A percentile compares a stretch with the other conserved stretches of the same genome.
phyloP scores from a whole-genome alignment of 2,888 invertebrate species.

The Cynaeus angustus region DNA sequence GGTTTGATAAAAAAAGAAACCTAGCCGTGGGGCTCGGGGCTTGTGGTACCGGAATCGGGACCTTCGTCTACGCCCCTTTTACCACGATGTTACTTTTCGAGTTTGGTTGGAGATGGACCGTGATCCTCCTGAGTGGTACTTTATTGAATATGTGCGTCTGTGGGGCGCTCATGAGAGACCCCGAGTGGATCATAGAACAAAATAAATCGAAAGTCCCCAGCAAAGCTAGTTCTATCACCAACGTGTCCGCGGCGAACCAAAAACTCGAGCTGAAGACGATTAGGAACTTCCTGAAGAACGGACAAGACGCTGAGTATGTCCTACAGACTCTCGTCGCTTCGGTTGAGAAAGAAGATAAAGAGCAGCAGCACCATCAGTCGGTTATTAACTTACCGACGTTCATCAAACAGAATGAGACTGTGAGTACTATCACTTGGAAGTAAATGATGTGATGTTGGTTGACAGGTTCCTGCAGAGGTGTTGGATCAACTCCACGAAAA shows the following conservation, averaged over 20 bases:
- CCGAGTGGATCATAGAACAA: slow-evolving; percentile 87
- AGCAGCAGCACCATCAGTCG: slow-evolving; percentile 76
- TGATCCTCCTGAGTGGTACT: slow-evolving; percentile 86
- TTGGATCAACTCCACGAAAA: slow-evolving; percentile 78
- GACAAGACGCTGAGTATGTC: slow-evolving; percentile 80
- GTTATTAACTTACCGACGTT: slow-evolving; percentile 85
- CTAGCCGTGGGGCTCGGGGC: slow-evolving; percentile 91
- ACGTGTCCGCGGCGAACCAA: slow-evolving; percentile 73
- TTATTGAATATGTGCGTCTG: slow-evolving; percentile 90
- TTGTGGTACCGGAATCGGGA: slow-evolving; percentile 92
- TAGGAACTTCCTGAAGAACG: slow-evolving; percentile 80
- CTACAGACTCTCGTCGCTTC: slow-evolving; percentile 78
- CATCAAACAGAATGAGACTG: slow-evolving; percentile 80
- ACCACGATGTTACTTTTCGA: slow-evolving; percentile 85
- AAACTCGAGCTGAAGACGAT: slow-evolving; percentile 79
- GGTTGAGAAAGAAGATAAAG: slow-evolving; percentile 72
- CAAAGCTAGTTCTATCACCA: slow-evolving; percentile 63
- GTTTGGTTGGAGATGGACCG: slow-evolving; percentile 91
- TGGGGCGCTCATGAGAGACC: slow-evolving; percentile 90
- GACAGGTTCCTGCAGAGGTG: slow-evolving; percentile 78
- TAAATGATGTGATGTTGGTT: too few relatives aligned
- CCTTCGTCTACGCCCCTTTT: slow-evolving; percentile 90
- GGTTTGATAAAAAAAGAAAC: slow-evolving; percentile 91
- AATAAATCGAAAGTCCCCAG: slow-evolving; percentile 67
- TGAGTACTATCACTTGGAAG: slow-evolving; percentile 61